These are phyloP conservation scores for Globodera rostochiensis DNA, from an alignment of 1,140 invertebrate genomes.

Conservation along the genomic window DNA sequence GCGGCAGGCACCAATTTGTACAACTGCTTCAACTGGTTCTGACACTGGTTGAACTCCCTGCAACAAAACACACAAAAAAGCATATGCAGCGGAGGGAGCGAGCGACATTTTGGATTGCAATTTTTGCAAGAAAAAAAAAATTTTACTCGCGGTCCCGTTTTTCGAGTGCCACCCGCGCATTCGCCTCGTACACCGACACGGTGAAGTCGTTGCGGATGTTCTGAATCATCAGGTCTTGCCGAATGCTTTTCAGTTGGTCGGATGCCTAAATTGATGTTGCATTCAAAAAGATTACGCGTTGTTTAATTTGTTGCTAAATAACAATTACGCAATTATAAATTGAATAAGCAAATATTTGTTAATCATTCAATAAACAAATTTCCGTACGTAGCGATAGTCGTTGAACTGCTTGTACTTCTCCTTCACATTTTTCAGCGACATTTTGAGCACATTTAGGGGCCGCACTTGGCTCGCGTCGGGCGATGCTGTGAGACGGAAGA, in stretches of 20 bases:
- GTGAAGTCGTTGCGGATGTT: constrained; percentile 90
- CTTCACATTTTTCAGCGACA: constrained; percentile 48
- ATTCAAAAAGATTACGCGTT: no score
- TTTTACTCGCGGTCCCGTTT: constrained; percentile 14
- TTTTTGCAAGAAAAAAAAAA: background rate
- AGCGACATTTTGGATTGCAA: no score
- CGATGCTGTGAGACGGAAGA: constrained; percentile 48
- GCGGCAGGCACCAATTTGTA: constrained; percentile 73
- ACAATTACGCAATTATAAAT: no score
- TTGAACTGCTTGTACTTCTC: constrained; percentile 36
- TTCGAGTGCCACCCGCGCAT: constrained; percentile 3
- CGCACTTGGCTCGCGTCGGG: constrained; percentile 50
- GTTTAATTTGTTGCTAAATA: no score
- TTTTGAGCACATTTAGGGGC: constrained; percentile 32
- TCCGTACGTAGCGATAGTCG: constrained; percentile 46
- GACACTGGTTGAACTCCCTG: constrained; percentile 87
- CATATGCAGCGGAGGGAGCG: no score
- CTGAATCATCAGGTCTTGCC: constrained; percentile 97
- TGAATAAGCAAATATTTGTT: no score
- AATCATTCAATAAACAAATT: background rate
- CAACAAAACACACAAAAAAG: background rate
- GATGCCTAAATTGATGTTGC: constrained; percentile 1
- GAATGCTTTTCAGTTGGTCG: constrained; percentile 95
- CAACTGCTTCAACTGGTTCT: constrained; percentile 91
- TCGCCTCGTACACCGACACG: constrained; percentile 86